These are phyloP conservation scores for Choloepus didactylus DNA, from an alignment of 2,797 vertebrate genomes.

Conservation along the genomic window DNA sequence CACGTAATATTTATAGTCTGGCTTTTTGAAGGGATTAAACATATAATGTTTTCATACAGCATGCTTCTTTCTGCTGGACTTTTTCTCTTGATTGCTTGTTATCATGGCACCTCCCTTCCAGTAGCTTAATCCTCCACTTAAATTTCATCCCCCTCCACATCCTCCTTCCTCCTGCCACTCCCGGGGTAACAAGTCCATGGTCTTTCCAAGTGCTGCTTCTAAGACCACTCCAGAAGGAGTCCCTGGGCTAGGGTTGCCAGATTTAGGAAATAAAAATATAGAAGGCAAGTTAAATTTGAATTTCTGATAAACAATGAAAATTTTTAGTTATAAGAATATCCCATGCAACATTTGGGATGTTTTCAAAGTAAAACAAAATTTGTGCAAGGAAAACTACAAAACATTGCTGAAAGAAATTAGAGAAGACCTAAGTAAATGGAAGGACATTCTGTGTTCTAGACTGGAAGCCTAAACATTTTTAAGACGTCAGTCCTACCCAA, in stretches of 20 bases:
- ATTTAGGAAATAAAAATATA: conserved; percentile 3
- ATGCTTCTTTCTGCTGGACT: background rate
- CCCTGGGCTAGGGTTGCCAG: background rate
- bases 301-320: background rate
- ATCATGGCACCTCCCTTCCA: background rate
- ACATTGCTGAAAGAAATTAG: no score
- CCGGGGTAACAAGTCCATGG: background rate
- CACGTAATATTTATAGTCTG: background rate
- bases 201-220: background rate
- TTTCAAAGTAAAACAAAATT: background rate
- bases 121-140: background rate
- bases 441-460: no score
- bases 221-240: background rate
- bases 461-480: no score
- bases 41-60: background rate
- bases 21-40: background rate
- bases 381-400: no score
- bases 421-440: no score
- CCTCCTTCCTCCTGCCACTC: background rate
- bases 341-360: background rate
- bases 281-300: background rate
- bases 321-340: background rate
- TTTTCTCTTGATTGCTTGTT: background rate
- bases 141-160: background rate
- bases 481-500: no score